Evolutionary conservation across 2,113 vertebrate genomes (phyloP), one percentile per base, ranked within the genome.

Genomic region (Petrocephalus microphthalmus): DNA sequence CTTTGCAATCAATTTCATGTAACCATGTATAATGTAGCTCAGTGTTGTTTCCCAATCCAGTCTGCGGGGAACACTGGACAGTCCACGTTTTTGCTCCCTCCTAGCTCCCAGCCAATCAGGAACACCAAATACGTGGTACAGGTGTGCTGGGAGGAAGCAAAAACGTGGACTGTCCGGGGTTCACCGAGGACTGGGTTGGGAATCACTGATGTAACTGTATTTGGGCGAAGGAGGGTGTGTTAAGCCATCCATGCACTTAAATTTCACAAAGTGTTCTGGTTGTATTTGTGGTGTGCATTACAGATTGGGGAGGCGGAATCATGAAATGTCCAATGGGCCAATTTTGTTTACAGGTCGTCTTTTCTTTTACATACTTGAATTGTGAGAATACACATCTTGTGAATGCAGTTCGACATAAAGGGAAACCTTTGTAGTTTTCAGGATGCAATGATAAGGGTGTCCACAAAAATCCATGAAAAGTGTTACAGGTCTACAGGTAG

Each of bases 341-440:
- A 37, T 87, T 86, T 89, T 89, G 88, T 89, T 89, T 89, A 89
- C 88, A 89, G 13, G 15, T 25, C 29, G n/a, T 89, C 56, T 22
- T 81, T 85, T 78, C 56, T 53, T 53, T 15, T 51, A 86, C 49
- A 86, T 89, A 89, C 85, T 89, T 89, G 88, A 89, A 89, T 89
- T 42, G 20, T 51, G 71, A 82, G 47, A 33, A 42, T 56, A 45
- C 7, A 29, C 42, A 7, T 52, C 82, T 85, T n/a, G 78, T 54
- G n/a, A 86, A 85, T 47, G 49, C 49, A 54, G 88, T 85, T 29
- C 2, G 19, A 11, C 42, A 49, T 71, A 60, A 89, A 89, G 89
- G 89, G 81, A 87, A 87, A 74, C 82, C 29, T 53, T 45, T 49
- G 25, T 37, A 11, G 84, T 57, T 74, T 85, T 88, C 47, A 71